Evolutionary conservation across 2,113 vertebrate genomes (phyloP).

Genomic region (Sylvilagus bachmani): DNA sequence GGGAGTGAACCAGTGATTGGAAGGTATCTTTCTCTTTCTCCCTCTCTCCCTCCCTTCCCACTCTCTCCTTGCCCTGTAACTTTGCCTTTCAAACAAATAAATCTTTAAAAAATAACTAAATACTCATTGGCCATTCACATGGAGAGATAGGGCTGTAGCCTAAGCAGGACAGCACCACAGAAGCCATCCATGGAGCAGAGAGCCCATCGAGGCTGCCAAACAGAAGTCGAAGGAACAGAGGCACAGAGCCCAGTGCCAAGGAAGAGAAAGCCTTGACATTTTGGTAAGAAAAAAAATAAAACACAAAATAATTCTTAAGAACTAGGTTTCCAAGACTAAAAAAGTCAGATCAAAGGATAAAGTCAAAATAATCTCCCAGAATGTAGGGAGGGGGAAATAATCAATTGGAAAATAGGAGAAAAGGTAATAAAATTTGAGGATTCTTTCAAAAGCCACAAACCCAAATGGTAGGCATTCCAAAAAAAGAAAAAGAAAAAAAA

Average conservation of each 20-base stretch:
- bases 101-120: too few relatives aligned
- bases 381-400: background rate
- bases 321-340: background rate
- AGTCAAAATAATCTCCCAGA: slow-evolving; percentile 2
- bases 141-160: background rate
- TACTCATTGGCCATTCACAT: too few relatives aligned
- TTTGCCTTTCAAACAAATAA: too few relatives aligned
- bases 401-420: background rate
- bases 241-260: background rate
- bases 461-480: background rate
- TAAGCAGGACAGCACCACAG: background rate
- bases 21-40: too few relatives aligned
- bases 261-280: background rate
- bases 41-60: too few relatives aligned
- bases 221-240: background rate
- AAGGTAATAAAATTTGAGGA: background rate
- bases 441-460: background rate
- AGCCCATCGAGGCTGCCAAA: background rate
- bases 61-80: too few relatives aligned
- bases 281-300: background rate
- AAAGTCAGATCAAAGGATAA: background rate
- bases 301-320: background rate
- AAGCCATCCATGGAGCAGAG: background rate
- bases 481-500: background rate
- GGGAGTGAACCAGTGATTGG: too few relatives aligned